Evolutionary conservation across 2,113 vertebrate species (phyloP).

Genomic region (Eonycteris spelaea): DNA sequence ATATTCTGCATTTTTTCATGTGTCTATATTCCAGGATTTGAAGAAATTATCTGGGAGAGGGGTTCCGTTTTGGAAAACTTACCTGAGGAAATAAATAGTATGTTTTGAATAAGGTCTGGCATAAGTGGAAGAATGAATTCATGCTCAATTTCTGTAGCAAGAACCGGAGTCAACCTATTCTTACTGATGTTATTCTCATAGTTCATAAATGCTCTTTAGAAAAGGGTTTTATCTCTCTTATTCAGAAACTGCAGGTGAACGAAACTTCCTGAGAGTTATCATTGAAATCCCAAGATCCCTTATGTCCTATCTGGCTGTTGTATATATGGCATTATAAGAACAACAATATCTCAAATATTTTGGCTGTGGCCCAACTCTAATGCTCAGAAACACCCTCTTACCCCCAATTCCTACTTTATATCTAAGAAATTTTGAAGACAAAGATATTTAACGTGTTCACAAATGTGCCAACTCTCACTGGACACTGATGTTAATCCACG

Average conservation of each 20-base stretch:
- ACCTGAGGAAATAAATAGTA: neutral
- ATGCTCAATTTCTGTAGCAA: neutral
- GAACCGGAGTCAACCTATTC: neutral
- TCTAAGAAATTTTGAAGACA: neutral
- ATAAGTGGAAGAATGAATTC: neutral
- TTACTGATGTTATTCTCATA: neutral
- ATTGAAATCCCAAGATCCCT: neutral
- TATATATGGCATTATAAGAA: neutral
- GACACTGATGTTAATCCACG: neutral
- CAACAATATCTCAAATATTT: neutral
- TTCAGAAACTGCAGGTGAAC: neutral
- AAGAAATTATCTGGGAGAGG: neutral
- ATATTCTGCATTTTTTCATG: neutral
- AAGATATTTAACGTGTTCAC: neutral
- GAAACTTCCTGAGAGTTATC: neutral
- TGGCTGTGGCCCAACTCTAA: neutral
- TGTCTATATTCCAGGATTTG: neutral
- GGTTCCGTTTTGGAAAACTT: neutral
- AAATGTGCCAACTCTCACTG: neutral
- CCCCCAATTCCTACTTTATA: neutral
- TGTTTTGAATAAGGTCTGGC: neutral
- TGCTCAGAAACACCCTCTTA: neutral
- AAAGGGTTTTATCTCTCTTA: neutral
- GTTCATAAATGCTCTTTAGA: neutral
- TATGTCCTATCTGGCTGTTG: neutral